Evolutionary conservation across 2,113 vertebrate species (phyloP).

Genomic region (Rostratula benghalensis): DNA sequence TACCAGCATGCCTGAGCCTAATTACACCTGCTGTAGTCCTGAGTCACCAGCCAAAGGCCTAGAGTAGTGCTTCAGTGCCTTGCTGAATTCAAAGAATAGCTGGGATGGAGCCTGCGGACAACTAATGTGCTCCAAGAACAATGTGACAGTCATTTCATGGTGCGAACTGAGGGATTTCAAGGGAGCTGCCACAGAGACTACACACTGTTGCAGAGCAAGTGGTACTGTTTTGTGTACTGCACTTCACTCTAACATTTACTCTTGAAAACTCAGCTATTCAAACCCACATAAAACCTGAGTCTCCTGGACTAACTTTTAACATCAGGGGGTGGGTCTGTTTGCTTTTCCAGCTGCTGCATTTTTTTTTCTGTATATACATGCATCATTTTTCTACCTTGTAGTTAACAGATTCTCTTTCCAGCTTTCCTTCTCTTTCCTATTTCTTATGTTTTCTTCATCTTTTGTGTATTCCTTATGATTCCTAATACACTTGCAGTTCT

Average conservation of each 20-base stretch:
- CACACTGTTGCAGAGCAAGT: not conserved
- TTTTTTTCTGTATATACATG: not conserved
- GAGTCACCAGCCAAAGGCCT: slow-evolving; percentile 24
- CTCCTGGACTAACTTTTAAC: not conserved
- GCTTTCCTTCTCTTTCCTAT: not conserved
- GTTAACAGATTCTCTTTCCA: not conserved
- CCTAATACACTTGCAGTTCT: not conserved
- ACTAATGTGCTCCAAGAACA: slow-evolving; percentile 37
- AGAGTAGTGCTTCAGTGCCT: slow-evolving; percentile 21
- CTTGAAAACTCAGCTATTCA: not conserved
- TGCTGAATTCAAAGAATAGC: slow-evolving; percentile 37
- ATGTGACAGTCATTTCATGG: not conserved
- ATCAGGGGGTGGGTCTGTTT: not conserved
- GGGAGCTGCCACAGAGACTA: slow-evolving; percentile 12
- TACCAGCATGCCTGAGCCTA: slow-evolving; percentile 47
- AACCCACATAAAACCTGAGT: not conserved
- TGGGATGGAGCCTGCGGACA: slow-evolving; percentile 38
- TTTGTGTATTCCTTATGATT: not conserved
- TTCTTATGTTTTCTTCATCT: not conserved
- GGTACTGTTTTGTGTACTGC: slow-evolving; percentile 8
- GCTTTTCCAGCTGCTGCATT: not conserved
- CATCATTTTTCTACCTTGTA: not conserved
- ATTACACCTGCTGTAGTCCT: slow-evolving; percentile 38
- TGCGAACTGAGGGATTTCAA: not conserved
- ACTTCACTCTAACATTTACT: not conserved